Evolutionary conservation across 2,888 invertebrate genomes (phyloP).

Genomic region (Pandemis corylana): DNA sequence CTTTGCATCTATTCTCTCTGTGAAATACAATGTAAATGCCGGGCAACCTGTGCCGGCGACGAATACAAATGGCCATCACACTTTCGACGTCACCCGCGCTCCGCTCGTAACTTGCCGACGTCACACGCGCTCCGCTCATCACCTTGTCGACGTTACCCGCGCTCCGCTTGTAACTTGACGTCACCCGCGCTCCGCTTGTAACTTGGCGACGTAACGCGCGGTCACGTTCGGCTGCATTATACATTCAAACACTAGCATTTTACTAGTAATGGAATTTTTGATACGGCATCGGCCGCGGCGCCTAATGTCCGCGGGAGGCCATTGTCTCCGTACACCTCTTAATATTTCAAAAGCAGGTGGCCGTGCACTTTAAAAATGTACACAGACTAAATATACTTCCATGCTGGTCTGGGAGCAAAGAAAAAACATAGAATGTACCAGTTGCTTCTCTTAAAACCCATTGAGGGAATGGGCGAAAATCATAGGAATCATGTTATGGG

Average conservation of each 20-base stretch:
- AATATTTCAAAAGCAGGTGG: background rate
- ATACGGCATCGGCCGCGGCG: constrained; percentile 29
- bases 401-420: background rate
- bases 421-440: too few relatives aligned
- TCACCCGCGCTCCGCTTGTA: background rate
- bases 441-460: too few relatives aligned
- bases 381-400: background rate
- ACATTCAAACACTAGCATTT: constrained; percentile 39
- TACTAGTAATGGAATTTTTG: constrained; percentile 42
- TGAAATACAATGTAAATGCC: too few relatives aligned
- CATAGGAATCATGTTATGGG: too few relatives aligned
- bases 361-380: constrained; percentile 2
- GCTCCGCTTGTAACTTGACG: background rate
- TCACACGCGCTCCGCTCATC: background rate
- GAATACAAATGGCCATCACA: too few relatives aligned
- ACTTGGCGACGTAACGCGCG: constrained; percentile 10
- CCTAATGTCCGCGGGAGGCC: constrained; percentile 24
- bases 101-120: too few relatives aligned
- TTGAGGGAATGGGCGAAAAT: too few relatives aligned
- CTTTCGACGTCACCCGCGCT: too few relatives aligned
- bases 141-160: background rate
- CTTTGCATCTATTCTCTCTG: too few relatives aligned
- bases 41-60: too few relatives aligned
- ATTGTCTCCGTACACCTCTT: constrained; percentile 6
- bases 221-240: constrained; percentile 39